Percentiles rank a stretch among this genome's conserved stretches.
phyloP scores from a whole-genome alignment of 2,888 invertebrate species.

The Plemyria rubiginata region DNA sequence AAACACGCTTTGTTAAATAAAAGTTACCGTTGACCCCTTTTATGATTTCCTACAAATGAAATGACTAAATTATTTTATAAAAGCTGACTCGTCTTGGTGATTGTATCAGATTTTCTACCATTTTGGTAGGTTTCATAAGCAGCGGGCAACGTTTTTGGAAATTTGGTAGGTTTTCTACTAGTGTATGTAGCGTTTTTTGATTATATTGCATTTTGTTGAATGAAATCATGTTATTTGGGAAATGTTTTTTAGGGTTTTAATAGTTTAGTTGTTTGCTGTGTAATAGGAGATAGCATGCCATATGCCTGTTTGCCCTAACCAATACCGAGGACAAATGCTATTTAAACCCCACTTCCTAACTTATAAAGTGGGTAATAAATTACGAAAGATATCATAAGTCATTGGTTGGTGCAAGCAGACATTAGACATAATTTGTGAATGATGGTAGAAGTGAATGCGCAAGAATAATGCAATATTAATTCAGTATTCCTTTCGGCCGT shows the following conservation, averaged over 20 bases:
- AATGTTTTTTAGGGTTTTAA: conserved; percentile 17
- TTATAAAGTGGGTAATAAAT: no score
- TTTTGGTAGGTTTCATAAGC: conserved; percentile 24
- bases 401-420: conserved; percentile 2
- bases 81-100: conserved; percentile 10
- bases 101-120: conserved; percentile 6
- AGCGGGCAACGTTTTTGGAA: conserved; percentile 17
- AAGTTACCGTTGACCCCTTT: background rate
- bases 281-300: background rate
- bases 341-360: background rate
- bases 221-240: conserved; percentile 63
- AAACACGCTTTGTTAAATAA: conserved; percentile 3
- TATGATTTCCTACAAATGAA: conserved; percentile 1
- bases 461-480: background rate
- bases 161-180: conserved; percentile 52
- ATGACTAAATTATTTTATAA: conserved; percentile 9
- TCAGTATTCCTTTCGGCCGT: background rate
- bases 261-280: background rate
- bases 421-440: conserved; percentile 4
- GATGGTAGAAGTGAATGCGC: conserved; percentile 7
- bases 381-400: no score
- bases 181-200: conserved; percentile 58
- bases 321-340: background rate
- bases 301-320: conserved; percentile 3
- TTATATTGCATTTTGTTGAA: conserved; percentile 62